These are phyloP conservation scores for Porites evermanni DNA, from an alignment of 92 coral and sea anemone genomes.

Conservation along the genomic window DNA sequence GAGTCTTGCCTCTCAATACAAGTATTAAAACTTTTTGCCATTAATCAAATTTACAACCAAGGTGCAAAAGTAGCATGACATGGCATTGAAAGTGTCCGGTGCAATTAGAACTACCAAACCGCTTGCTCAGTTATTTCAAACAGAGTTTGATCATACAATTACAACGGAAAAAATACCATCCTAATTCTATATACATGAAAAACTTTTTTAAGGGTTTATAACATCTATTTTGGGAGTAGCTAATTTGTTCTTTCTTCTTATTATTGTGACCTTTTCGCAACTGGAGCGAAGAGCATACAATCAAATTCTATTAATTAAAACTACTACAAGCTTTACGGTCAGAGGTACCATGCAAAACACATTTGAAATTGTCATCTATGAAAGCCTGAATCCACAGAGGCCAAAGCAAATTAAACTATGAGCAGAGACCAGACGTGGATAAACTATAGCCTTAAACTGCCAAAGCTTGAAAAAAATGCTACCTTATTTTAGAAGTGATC, in stretches of 20 bases:
- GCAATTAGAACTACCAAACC: not conserved
- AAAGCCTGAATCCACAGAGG: not conserved
- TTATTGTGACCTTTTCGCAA: constrained; percentile 77
- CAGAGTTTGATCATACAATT: no score
- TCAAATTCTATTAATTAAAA: constrained; percentile 32
- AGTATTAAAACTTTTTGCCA: not conserved
- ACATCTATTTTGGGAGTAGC: constrained; percentile 4
- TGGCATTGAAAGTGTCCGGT: not conserved
- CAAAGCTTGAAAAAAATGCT: no score
- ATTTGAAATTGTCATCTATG: not conserved
- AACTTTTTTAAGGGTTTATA: not conserved
- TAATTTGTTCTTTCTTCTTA: constrained; percentile 8
- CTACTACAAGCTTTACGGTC: constrained; percentile 40
- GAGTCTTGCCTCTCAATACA: not conserved
- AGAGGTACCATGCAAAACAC: not conserved
- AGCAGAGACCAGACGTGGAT: no score
- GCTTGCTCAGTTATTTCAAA: not conserved
- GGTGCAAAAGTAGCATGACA: not conserved
- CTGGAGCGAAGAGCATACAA: constrained; percentile 31
- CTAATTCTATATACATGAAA: no score
- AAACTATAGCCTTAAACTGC: no score
- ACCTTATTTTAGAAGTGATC: no score
- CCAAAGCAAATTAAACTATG: no score
- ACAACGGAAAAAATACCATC: no score
- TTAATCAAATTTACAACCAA: constrained; percentile 16